A percentile compares a stretch with the other conserved stretches of the same genome.
Conservation (phyloP, 2,797 vertebrate species). For the Sebastes matsubarae region DNA sequence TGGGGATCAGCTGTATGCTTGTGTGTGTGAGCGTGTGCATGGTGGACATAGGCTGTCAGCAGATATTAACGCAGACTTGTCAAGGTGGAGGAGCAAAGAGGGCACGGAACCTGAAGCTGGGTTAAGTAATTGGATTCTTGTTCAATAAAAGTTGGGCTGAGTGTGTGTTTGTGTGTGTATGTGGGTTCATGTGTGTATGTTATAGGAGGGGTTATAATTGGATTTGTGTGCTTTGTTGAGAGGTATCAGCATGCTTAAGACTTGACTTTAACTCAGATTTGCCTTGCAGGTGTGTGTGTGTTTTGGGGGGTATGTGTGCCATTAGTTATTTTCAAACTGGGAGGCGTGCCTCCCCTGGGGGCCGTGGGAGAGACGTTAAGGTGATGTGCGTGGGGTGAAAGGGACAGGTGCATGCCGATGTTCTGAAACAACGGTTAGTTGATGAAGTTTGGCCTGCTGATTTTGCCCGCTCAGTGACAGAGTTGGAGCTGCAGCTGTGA, state of each 20-base stretch:
- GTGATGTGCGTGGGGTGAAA: neutral
- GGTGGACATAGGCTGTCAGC: constrained; percentile 84
- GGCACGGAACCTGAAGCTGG: constrained; percentile 87
- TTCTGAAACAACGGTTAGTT: neutral
- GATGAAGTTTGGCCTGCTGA: neutral
- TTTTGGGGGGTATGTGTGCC: neutral
- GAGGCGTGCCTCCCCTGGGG: neutral
- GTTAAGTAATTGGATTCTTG: constrained; percentile 98
- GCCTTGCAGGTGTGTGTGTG: neutral
- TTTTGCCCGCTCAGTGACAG: neutral
- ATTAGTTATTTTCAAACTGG: neutral
- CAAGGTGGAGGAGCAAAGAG: constrained; percentile 82
- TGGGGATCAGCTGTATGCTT: constrained; percentile 69
- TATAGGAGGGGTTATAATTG: constrained; percentile 24
- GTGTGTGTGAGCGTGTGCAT: constrained; percentile 34
- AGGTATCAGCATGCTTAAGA: neutral
- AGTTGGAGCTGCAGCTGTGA: neutral
- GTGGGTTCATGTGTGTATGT: constrained; percentile 20
- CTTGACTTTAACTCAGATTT: neutral
- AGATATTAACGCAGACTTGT: constrained; percentile 91
- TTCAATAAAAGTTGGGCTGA: constrained; percentile 87
- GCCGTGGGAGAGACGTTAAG: neutral
- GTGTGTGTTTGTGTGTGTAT: constrained; percentile 21
- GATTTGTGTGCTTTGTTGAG: constrained; percentile 19
- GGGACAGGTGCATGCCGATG: neutral